A percentile compares a stretch with the other conserved stretches of the same genome.
Evolutionary conservation across 2,888 invertebrate genomes (phyloP).

Genomic region (Drosophila subsilvestris): DNA sequence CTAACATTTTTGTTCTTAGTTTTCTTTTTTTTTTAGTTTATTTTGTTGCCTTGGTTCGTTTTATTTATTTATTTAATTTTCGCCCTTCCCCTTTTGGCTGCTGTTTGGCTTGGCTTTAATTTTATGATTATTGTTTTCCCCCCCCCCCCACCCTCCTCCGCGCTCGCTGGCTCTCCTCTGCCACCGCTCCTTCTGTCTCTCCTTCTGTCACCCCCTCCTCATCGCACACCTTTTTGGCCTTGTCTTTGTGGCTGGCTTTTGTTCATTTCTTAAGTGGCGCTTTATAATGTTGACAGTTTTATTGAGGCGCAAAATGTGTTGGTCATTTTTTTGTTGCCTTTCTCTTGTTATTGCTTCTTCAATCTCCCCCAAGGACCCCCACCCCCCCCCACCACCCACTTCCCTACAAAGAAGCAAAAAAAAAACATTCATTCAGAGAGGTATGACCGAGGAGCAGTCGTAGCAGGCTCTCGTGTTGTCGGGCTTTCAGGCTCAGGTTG

Average conservation of each 20-base stretch:
- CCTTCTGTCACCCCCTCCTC: constrained; percentile 9
- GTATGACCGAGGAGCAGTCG: constrained; percentile 29
- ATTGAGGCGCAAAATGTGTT: constrained; percentile 74
- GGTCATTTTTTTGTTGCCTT: constrained; percentile 44
- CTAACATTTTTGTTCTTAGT: not conserved
- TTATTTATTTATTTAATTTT: constrained; percentile 72
- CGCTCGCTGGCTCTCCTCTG: constrained; percentile 6
- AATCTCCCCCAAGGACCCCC: not conserved
- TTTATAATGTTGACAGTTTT: constrained; percentile 77
- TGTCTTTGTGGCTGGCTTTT: constrained; percentile 50
- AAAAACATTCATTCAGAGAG: constrained; percentile 4
- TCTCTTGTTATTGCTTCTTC: constrained; percentile 35
- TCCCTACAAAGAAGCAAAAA: constrained; percentile 2
- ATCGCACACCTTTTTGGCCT: constrained; percentile 11
- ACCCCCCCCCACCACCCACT: no score
- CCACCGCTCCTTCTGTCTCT: not conserved
- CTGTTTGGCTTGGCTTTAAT: constrained; percentile 66
- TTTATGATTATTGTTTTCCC: constrained; percentile 71
- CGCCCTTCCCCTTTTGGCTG: constrained; percentile 53
- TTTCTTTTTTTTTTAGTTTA: constrained; percentile 4
- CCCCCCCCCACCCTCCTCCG: not conserved
- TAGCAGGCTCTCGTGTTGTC: not conserved
- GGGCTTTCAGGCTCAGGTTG: constrained; percentile 17
- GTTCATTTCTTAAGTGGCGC: constrained; percentile 77
- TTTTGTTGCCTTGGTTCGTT: constrained; percentile 23